Percentiles rank a stretch among this genome's conserved stretches.
Evolutionary conservation across 2,113 vertebrate species (phyloP).

Genomic region (Anthoscopus minutus): DNA sequence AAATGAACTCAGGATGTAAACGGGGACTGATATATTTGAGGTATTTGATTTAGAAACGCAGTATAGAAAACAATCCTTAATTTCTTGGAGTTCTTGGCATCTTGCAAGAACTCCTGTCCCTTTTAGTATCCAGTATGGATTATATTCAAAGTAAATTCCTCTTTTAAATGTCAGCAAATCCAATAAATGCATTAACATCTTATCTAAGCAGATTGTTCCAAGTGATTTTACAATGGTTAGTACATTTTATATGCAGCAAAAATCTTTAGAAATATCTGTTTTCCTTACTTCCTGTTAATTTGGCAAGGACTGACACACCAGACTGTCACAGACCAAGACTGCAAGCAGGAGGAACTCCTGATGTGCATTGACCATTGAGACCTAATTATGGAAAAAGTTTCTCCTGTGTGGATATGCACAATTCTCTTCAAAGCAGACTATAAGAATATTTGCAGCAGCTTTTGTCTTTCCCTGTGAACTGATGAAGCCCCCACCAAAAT

Average conservation of each 20-base stretch:
- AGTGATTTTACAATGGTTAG: neutral
- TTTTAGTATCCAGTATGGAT: constrained; percentile 22
- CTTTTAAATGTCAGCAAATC: constrained; percentile 41
- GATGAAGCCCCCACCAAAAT: neutral
- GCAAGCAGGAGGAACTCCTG: constrained; percentile 3
- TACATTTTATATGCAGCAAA: constrained; percentile 22
- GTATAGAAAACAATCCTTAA: neutral
- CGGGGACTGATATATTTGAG: neutral
- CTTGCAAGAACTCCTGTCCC: neutral
- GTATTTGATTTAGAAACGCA: constrained; percentile 8
- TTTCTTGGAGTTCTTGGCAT: constrained; percentile 6
- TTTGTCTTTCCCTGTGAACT: neutral
- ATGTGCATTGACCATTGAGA: neutral
- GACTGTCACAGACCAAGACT: neutral
- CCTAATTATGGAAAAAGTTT: neutral
- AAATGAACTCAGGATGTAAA: neutral
- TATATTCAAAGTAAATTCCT: constrained; percentile 23
- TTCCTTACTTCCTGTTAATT: constrained; percentile 38
- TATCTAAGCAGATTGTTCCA: constrained; percentile 57
- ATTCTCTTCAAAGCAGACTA: neutral
- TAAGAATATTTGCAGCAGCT: neutral
- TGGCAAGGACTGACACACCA: neutral
- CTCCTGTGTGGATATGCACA: neutral
- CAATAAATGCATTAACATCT: constrained; percentile 46
- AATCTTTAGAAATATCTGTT: neutral